These are phyloP conservation scores for Castor canadensis DNA, from an alignment of 2,113 vertebrate genomes.

Conservation along the genomic window DNA sequence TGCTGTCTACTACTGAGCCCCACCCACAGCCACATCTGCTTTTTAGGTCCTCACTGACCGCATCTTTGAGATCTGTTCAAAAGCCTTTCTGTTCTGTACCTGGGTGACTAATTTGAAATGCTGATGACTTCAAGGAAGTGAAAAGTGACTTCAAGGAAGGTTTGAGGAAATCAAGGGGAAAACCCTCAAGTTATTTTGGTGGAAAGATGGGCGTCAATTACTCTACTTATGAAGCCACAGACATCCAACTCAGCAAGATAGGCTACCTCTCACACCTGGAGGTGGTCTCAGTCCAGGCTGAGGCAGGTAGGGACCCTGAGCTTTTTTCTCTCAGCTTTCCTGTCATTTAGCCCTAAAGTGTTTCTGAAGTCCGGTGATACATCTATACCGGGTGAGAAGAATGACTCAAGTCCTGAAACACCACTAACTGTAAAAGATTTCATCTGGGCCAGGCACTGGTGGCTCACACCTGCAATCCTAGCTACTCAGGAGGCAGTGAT, in stretches of 20 bases:
- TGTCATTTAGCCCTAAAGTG: slow-evolving; percentile 2
- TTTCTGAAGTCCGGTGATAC: slow-evolving; percentile 26
- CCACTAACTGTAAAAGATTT: slow-evolving; percentile 33
- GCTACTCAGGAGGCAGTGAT: no score
- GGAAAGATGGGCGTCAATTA: not conserved
- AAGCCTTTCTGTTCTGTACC: not conserved
- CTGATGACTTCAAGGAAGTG: no score
- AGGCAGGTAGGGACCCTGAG: not conserved
- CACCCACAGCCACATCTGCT: not conserved
- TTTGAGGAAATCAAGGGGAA: slow-evolving; percentile 14
- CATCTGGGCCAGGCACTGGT: no score
- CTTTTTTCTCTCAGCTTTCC: no score
- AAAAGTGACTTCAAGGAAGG: slow-evolving; percentile 46
- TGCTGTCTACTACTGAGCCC: not conserved
- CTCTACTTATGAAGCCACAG: not conserved
- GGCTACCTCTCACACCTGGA: not conserved
- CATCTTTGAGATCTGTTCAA: not conserved
- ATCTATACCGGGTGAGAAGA: not conserved
- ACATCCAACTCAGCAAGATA: not conserved
- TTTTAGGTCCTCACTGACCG: not conserved
- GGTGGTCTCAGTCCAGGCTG: not conserved
- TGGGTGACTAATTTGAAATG: slow-evolving; percentile 9
- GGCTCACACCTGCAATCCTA: no score
- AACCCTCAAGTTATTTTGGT: slow-evolving; percentile 2
- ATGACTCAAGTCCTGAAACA: not conserved